A percentile compares a stretch with the other conserved stretches of the same genome.
Conservation (phyloP, 2,797 vertebrate genomes). For the Lagorchestes hirsutus region DNA sequence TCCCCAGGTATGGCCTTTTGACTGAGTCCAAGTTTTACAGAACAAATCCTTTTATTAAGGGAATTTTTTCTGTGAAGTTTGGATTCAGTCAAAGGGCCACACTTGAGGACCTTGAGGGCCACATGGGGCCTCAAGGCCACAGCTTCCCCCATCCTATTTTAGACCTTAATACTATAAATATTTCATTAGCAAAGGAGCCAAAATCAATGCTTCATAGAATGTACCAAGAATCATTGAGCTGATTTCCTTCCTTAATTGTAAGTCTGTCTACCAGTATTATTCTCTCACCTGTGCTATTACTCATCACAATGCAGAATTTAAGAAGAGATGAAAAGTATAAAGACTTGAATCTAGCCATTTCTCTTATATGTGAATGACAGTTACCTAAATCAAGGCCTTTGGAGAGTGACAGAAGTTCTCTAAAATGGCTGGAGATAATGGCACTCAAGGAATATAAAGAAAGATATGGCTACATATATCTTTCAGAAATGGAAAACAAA, state of each 20-base stretch:
- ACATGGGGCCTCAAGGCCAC: too few relatives aligned
- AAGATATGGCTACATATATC: background rate
- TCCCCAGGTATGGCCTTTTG: too few relatives aligned
- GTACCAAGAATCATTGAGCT: conserved; percentile 9
- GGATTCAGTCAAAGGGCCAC: too few relatives aligned
- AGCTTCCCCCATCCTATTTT: too few relatives aligned
- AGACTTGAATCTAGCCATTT: background rate
- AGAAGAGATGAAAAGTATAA: background rate
- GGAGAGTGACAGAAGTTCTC: background rate
- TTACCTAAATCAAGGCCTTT: background rate
- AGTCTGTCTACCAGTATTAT: background rate
- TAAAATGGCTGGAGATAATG: background rate
- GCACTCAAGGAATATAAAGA: background rate
- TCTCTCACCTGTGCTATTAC: background rate
- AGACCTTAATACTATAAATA: background rate
- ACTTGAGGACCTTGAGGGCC: too few relatives aligned
- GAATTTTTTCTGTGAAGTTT: too few relatives aligned
- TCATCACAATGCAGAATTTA: background rate
- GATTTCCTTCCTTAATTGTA: conserved; percentile 29
- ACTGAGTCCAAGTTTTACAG: too few relatives aligned
- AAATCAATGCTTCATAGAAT: background rate
- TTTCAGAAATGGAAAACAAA: conserved; percentile 6
- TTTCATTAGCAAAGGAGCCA: background rate
- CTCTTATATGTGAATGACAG: background rate
- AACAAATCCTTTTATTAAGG: too few relatives aligned